These are phyloP conservation scores for Globia sparganii DNA, from an alignment of 2,888 invertebrate species.

Conservation along the genomic window DNA sequence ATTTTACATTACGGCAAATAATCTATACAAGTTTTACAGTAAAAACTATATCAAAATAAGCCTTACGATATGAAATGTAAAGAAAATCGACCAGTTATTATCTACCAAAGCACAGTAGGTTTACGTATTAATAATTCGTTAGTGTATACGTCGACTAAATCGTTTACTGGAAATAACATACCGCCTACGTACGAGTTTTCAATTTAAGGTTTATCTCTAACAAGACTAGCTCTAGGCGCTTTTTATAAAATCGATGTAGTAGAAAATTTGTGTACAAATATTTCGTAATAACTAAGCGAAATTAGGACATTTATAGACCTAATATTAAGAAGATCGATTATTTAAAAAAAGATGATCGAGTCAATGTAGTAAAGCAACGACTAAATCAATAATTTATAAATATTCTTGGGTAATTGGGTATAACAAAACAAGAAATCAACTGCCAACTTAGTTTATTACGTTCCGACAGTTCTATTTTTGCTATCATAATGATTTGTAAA, in stretches of 20 bases:
- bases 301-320: constrained; percentile 39
- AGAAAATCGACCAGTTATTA: constrained; percentile 56
- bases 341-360: constrained; percentile 13
- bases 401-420: neutral
- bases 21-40: constrained; percentile 43
- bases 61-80: constrained; percentile 54
- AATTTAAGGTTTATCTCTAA: constrained; percentile 62
- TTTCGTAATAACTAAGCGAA: constrained; percentile 53
- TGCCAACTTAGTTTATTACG: constrained; percentile 1
- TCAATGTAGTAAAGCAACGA: constrained; percentile 29
- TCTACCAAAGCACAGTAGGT: constrained; percentile 72
- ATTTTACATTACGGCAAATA: constrained; percentile 64
- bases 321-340: constrained; percentile 21
- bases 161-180: constrained; percentile 57
- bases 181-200: constrained; percentile 63
- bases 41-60: constrained; percentile 54
- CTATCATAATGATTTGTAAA: neutral
- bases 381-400: constrained; percentile 15
- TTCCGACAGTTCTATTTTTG: neutral
- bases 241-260: constrained; percentile 74
- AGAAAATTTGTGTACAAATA: constrained; percentile 71
- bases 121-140: constrained; percentile 65
- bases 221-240: constrained; percentile 69
- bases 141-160: constrained; percentile 56
- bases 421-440: neutral